Base-by-base conservation (phyloP, 2,888 invertebrate genomes). In the Malachius bipustulatus region DNA sequence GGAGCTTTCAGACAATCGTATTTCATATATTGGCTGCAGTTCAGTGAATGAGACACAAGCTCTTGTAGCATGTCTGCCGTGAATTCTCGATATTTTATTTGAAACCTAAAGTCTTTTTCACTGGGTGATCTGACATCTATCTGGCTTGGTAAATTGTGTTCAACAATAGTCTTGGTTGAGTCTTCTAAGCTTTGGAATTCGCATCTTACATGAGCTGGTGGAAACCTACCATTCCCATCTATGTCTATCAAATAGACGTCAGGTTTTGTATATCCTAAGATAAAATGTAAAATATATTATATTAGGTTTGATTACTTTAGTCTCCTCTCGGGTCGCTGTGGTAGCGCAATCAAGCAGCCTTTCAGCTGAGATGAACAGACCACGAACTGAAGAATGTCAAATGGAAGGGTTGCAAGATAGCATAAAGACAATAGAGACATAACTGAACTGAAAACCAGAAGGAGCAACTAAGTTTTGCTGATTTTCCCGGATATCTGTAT, bases 201-300 rank as follows among this genome's bases (percentile, higher is more conserved):
- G 57, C 93, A 94, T 50, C 87, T 81, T 0, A 93, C 91, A 51
- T 87, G 80, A 0, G 89, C 87, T 0, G 91, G 91, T 2, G 90
- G 88, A 54, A 89, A 85, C 38, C 82, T 76, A 0, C 93, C 93
- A 55, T 89, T 89, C 0, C 93, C 90, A 55, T 94, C 93, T 35
- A 93, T 88, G 55, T 94, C 93, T 48, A 93, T 89, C 30, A 82
- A 73, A 57, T 90, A 93, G 0, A 90, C 88, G 48, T 90, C 90
- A 24, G 90, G 87, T 47, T 85, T 77, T 0, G 83, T 87, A 52
- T 84, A 85, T 0, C 93, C 63, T 60, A 35, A 32, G 48, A 46
- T 34, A 15, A 26, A 26, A 19, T n/a, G n/a, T n/a, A n/a, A n/a
- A n/a, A n/a, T n/a, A n/a, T n/a, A n/a, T n/a, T n/a, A n/a, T n/a